Evolutionary conservation across 2,113 vertebrate genomes (phyloP).

Genomic region (Cebus imitator): DNA sequence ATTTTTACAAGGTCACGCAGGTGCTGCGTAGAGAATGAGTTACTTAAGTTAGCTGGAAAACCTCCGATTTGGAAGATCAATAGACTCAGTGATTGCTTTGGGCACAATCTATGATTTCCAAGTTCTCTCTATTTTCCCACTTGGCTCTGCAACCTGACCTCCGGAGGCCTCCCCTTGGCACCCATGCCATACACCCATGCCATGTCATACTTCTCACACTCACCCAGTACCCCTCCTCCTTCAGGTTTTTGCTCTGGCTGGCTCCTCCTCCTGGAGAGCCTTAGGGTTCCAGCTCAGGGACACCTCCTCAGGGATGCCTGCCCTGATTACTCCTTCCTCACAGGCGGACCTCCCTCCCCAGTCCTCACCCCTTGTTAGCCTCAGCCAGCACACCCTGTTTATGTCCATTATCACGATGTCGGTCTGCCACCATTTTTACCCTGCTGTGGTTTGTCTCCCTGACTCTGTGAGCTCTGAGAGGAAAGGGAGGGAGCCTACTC

Average conservation of each 20-base stretch:
- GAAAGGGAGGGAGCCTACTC: no score
- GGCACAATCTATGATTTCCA: no score
- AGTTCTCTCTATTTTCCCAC: neutral
- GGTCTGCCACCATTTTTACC: neutral
- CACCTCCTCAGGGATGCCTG: neutral
- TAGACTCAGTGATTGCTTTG: no score
- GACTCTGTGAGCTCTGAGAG: neutral
- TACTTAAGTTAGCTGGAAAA: no score
- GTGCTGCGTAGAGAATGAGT: neutral
- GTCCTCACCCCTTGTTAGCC: neutral
- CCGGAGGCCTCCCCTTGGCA: neutral
- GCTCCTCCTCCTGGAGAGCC: neutral
- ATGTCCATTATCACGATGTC: neutral
- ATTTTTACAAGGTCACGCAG: neutral
- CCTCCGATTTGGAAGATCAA: no score
- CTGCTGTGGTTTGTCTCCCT: no score
- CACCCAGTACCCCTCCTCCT: neutral
- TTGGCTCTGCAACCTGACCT: no score
- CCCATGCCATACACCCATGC: rapidly evolving
- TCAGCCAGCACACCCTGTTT: rapidly evolving
- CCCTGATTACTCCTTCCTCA: neutral
- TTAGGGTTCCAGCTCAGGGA: neutral
- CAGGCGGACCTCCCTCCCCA: neutral
- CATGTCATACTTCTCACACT: neutral
- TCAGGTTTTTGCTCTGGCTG: neutral